A percentile compares a stretch with the other conserved stretches of the same genome.
phyloP scores from a whole-genome alignment of 2,113 vertebrate species.

The Reinhardtius hippoglossoides region DNA sequence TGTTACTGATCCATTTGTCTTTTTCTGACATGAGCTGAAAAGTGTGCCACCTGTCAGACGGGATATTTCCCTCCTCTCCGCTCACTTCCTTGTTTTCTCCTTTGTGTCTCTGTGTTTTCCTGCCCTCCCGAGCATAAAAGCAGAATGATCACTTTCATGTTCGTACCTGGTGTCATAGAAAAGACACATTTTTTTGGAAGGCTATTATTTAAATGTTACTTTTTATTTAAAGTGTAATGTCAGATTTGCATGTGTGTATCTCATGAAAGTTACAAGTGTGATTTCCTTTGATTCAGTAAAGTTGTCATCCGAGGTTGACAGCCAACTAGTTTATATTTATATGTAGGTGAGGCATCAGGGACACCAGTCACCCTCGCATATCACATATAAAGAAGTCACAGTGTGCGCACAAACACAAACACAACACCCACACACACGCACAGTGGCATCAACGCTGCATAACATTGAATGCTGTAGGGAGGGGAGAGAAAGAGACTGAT shows the following conservation, averaged over 20 bases:
- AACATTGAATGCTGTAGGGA: conserved; percentile 14
- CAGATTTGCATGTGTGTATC: conserved; percentile 40
- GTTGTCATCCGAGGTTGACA: conserved; percentile 53
- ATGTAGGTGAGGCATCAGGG: conserved; percentile 45
- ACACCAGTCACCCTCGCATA: conserved; percentile 25
- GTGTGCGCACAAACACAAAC: background rate
- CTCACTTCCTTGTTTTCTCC: conserved; percentile 37
- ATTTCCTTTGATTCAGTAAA: conserved; percentile 51
- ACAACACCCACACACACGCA: conserved; percentile 6
- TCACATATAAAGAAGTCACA: background rate
- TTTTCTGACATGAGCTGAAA: background rate
- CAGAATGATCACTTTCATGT: conserved; percentile 62
- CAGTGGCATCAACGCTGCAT: background rate
- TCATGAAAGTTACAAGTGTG: conserved; percentile 40
- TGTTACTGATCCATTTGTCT: background rate
- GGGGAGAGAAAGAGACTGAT: conserved; percentile 61
- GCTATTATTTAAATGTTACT: conserved; percentile 34
- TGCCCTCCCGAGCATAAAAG: conserved; percentile 46
- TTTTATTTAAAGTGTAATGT: conserved; percentile 37
- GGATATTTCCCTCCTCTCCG: conserved; percentile 21
- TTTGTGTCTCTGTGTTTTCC: conserved; percentile 55
- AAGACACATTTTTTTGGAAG: conserved; percentile 40
- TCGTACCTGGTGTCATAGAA: conserved; percentile 36
- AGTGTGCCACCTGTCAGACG: conserved; percentile 57
- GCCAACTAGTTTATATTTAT: conserved; percentile 35